A percentile compares a stretch with the other conserved stretches of the same genome.
These are phyloP conservation scores for Sebastes cheni DNA, from an alignment of 2,797 vertebrate species.

Conservation along the genomic window DNA sequence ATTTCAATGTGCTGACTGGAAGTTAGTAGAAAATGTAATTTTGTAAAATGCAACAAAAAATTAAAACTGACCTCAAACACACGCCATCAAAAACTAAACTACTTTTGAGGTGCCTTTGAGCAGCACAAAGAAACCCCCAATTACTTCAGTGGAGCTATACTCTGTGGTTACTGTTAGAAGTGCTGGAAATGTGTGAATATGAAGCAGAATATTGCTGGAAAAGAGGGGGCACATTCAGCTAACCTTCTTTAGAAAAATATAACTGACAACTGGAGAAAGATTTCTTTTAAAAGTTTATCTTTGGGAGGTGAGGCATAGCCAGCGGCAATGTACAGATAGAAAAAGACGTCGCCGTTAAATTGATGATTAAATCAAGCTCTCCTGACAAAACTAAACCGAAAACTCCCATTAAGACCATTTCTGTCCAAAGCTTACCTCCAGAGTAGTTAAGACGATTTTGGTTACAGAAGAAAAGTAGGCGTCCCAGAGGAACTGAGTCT, in stretches of 20 bases:
- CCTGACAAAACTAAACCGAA: constrained; percentile 38
- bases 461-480: constrained; percentile 87
- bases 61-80: neutral
- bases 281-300: constrained; percentile 25
- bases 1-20: neutral
- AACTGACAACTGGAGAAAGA: constrained; percentile 27
- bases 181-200: constrained; percentile 3
- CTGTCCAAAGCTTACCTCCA: constrained; percentile 78
- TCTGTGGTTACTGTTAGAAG: neutral
- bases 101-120: neutral
- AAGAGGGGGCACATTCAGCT: constrained; percentile 10
- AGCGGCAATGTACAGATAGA: neutral
- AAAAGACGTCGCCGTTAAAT: neutral
- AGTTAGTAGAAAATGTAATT: neutral
- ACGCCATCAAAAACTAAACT: neutral
- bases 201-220: neutral
- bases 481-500: constrained; percentile 88
- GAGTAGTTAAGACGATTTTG: constrained; percentile 86
- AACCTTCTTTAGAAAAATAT: neutral
- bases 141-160: neutral
- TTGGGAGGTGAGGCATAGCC: constrained; percentile 28
- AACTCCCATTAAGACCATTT: constrained; percentile 37
- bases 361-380: constrained; percentile 49
- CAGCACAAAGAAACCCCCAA: neutral
- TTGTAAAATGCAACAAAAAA: neutral